Evolutionary conservation across 2,113 vertebrate genomes (phyloP).

Genomic region (Desmodus rotundus): DNA sequence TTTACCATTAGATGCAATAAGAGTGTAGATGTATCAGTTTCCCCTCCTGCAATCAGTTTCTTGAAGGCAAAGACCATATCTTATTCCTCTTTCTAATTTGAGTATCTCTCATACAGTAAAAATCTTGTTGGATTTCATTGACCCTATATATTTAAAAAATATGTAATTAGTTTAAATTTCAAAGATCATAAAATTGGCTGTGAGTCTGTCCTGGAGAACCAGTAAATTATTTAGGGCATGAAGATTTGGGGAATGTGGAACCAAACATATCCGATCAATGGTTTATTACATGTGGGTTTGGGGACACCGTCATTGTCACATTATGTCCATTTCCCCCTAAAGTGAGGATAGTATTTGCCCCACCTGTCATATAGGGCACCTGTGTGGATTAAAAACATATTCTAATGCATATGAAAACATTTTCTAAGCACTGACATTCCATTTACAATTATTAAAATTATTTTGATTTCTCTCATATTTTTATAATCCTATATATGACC

Average conservation of each 20-base stretch:
- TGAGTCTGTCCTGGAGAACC: neutral
- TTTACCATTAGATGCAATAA: neutral
- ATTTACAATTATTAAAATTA: neutral
- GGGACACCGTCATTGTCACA: neutral
- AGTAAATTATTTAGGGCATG: neutral
- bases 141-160: neutral
- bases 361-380: neutral
- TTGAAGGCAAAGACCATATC: neutral
- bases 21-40: neutral
- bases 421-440: neutral
- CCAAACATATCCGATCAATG: neutral
- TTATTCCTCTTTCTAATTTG: neutral
- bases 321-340: neutral
- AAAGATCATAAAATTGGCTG: neutral
- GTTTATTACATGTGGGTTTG: neutral
- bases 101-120: neutral
- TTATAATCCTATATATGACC: neutral
- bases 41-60: neutral
- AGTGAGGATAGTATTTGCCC: neutral
- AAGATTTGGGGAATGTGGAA: neutral
- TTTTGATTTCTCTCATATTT: neutral
- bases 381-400: neutral
- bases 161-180: neutral
- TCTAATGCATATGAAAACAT: neutral
- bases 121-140: neutral